A percentile compares a stretch with the other conserved stretches of the same genome.
Evolutionary conservation across 2,797 vertebrate species (phyloP).

Genomic region (Rhinoraja longicauda): DNA sequence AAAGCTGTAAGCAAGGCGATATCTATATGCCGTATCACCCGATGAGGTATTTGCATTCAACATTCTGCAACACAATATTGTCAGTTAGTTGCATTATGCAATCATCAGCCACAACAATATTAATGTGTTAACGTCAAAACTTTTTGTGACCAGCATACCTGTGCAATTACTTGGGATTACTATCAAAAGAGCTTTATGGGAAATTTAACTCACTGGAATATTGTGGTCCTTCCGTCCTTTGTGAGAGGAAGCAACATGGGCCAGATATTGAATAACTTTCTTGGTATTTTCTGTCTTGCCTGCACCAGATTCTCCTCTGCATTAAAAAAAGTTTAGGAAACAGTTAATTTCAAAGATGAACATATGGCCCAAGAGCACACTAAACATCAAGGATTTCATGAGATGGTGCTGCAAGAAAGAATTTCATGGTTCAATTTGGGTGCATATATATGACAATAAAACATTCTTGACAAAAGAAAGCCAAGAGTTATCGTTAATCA

Average conservation of each 20-base stretch:
- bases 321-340: slow-evolving; percentile 44
- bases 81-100: slow-evolving; percentile 14
- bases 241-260: slow-evolving; percentile 95
- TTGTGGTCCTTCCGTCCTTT: slow-evolving; percentile 97
- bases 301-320: slow-evolving; percentile 94
- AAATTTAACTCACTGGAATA: slow-evolving; percentile 80
- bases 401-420: background rate
- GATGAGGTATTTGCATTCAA: background rate
- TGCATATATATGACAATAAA: too few relatives aligned
- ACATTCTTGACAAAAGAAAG: too few relatives aligned
- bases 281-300: slow-evolving; percentile 99
- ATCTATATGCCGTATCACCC: background rate
- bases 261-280: slow-evolving; percentile 97
- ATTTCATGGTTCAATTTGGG: too few relatives aligned
- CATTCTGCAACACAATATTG: background rate
- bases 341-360: background rate
- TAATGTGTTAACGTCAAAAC: background rate
- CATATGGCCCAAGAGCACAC: background rate
- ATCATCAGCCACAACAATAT: background rate
- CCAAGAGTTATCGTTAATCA: background rate
- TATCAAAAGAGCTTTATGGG: too few relatives aligned
- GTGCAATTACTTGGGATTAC: too few relatives aligned
- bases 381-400: background rate
- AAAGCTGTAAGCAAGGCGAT: background rate
- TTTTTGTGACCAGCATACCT: background rate